Evolutionary conservation across 2,888 invertebrate species (phyloP).

Genomic region (Anthoptus insignis): DNA sequence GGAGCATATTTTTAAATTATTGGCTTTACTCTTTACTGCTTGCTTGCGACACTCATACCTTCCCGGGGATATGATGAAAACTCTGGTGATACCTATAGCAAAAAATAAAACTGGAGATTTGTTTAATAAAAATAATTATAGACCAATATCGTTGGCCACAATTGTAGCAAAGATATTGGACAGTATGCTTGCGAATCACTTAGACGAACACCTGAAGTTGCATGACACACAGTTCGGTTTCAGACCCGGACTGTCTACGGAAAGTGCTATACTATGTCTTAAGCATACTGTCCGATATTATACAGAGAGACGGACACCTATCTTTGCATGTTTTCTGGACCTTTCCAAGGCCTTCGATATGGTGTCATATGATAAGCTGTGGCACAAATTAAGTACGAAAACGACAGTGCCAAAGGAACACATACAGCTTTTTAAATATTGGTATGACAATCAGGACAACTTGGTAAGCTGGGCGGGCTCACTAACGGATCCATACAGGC

Average conservation of each 20-base stretch:
- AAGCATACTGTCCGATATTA: slow-evolving; percentile 42
- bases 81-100: slow-evolving; percentile 44
- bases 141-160: slow-evolving; percentile 47
- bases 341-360: slow-evolving; percentile 42
- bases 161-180: slow-evolving; percentile 46
- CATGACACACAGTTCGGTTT: slow-evolving; percentile 44
- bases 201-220: slow-evolving; percentile 20
- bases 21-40: slow-evolving; percentile 39
- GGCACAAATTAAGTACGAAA: slow-evolving; percentile 28
- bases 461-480: slow-evolving; percentile 27
- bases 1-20: slow-evolving; percentile 37
- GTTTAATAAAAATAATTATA: slow-evolving; percentile 42
- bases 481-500: slow-evolving; percentile 20
- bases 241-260: slow-evolving; percentile 35
- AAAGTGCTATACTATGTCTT: slow-evolving; percentile 37
- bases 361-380: slow-evolving; percentile 40
- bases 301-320: slow-evolving; percentile 34
- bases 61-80: slow-evolving; percentile 31
- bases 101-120: slow-evolving; percentile 47
- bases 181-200: slow-evolving; percentile 37
- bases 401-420: slow-evolving; percentile 17
- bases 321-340: slow-evolving; percentile 40
- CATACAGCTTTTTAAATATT: slow-evolving; percentile 10
- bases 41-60: slow-evolving; percentile 43
- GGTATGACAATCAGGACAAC: slow-evolving; percentile 26